These are phyloP conservation scores for Erinaceus europaeus DNA, from an alignment of 2,113 vertebrate genomes.

Conservation along the genomic window DNA sequence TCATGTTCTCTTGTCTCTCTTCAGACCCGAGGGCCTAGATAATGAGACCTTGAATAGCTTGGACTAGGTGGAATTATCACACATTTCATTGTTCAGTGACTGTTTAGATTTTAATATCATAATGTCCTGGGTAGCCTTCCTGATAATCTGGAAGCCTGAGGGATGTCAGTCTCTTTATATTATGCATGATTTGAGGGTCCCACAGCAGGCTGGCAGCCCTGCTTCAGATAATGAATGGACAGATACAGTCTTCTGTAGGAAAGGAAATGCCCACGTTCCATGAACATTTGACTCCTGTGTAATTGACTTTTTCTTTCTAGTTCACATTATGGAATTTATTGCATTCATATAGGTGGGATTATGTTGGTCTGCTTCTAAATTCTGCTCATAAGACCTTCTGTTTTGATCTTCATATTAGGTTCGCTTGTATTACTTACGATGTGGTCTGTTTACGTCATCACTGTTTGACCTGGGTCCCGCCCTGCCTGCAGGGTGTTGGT, in stretches of 20 bases:
- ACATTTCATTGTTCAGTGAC: conserved; percentile 33
- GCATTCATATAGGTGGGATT: not conserved
- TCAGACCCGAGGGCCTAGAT: conserved; percentile 42
- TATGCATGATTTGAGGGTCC: conserved; percentile 50
- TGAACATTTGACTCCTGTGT: not conserved
- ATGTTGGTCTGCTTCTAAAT: too few species aligned
- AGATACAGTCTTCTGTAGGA: not conserved
- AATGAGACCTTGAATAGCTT: conserved; percentile 52
- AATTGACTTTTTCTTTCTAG: conserved; percentile 2
- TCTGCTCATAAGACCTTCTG: too few species aligned
- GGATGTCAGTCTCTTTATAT: conserved; percentile 53
- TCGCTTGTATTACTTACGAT: too few species aligned
- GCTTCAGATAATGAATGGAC: conserved; percentile 36
- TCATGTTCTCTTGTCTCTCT: conserved; percentile 17
- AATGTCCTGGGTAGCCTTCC: not conserved
- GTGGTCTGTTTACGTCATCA: too few species aligned
- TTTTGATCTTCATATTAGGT: too few species aligned
- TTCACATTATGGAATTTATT: not conserved
- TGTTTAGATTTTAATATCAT: conserved; percentile 55
- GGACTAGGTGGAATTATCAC: conserved; percentile 15
- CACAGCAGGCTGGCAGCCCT: not conserved
- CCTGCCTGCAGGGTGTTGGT: too few species aligned
- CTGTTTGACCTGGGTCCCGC: too few species aligned
- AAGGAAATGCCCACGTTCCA: not conserved
- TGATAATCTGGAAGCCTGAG: conserved; percentile 42